Evolutionary conservation across 2,888 invertebrate species (phyloP).

Genomic region (Orthonychiurus folsomi): DNA sequence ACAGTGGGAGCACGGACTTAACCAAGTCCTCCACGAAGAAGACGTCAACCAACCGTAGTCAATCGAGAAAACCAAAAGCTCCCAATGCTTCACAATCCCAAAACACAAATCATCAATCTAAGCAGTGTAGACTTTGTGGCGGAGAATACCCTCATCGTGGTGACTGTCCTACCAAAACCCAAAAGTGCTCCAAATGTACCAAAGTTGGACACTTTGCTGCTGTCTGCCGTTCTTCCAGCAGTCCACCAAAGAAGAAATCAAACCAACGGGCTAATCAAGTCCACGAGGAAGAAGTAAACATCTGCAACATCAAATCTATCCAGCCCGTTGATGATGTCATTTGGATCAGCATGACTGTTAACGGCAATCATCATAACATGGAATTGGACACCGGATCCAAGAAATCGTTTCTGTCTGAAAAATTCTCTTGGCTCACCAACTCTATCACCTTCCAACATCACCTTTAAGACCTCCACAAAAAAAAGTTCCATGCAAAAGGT

Average conservation of each 20-base stretch:
- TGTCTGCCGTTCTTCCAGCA: neutral
- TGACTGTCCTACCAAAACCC: neutral
- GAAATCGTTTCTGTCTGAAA: neutral
- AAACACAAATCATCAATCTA: too few species aligned
- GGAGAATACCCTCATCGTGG: neutral
- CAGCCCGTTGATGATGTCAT: too few species aligned
- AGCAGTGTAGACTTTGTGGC: neutral
- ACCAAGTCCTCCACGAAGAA: neutral
- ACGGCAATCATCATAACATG: neutral
- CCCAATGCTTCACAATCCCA: neutral
- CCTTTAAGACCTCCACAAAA: conserved; percentile 5
- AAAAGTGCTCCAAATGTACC: neutral
- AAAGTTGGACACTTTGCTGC: neutral
- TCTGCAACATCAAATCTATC: neutral
- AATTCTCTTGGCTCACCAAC: too few species aligned
- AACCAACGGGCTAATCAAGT: neutral
- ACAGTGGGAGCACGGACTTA: neutral
- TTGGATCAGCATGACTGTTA: neutral
- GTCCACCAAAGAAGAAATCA: neutral
- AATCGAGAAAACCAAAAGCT: neutral
- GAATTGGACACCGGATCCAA: neutral
- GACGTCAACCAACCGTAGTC: neutral
- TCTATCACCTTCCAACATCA: too few species aligned
- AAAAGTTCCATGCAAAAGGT: neutral
- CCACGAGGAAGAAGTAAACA: neutral